phyloP scores from a whole-genome alignment of 2,113 vertebrate species.

The Cynopterus brachyotis region DNA sequence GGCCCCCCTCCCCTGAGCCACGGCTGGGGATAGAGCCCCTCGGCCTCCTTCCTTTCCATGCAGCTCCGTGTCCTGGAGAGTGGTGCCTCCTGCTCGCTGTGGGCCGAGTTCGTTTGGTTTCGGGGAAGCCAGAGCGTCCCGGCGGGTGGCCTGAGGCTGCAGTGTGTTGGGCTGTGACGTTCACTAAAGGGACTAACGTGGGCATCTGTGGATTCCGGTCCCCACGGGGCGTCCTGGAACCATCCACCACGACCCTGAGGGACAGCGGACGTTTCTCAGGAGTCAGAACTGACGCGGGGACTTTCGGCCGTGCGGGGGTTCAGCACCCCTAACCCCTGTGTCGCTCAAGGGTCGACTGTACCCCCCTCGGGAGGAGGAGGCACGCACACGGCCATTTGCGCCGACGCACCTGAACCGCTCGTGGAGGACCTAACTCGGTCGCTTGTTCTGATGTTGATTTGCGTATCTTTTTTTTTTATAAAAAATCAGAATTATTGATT shows the following conservation, averaged over 20 bases:
- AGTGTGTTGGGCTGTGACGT: not conserved
- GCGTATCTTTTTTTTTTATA: too few relatives aligned
- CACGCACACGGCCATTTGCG: rapidly evolving
- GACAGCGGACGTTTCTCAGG: not conserved
- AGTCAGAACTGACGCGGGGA: not conserved
- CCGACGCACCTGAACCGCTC: not conserved
- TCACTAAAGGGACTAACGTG: not conserved
- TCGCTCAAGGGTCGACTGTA: not conserved
- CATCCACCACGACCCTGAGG: not conserved
- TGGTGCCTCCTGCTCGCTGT: not conserved
- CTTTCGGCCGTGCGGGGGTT: not conserved
- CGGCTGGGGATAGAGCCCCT: not conserved
- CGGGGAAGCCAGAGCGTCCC: not conserved
- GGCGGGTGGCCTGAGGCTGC: rapidly evolving
- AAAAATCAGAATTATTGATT: not conserved
- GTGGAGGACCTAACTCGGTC: rapidly evolving
- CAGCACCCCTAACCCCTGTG: not conserved
- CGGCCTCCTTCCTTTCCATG: not conserved
- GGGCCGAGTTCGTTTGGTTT: not conserved
- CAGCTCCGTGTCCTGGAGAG: not conserved
- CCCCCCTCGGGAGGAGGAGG: not conserved
- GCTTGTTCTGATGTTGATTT: not conserved
- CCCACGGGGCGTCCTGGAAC: not conserved
- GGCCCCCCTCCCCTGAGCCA: not conserved
- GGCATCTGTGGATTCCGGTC: not conserved